Base-by-base conservation (phyloP, 2,797 vertebrate genomes). In the Darevskia mixta region DNA sequence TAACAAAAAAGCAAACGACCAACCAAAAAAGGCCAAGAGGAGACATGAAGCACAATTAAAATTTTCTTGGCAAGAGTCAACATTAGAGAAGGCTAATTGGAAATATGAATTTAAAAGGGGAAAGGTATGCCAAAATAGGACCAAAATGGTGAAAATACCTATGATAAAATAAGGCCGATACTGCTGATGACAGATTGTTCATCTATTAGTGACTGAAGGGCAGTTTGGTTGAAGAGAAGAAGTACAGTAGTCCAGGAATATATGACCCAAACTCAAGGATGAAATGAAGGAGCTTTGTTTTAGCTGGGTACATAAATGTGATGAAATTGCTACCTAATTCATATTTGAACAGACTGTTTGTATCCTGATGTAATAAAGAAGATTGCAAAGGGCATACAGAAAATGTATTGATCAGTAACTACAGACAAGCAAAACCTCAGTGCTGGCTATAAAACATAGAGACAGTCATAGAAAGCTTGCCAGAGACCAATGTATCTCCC, bases 21-120 rank as follows among this genome's bases (percentile, higher is more conserved):
- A 49, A 49, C 45, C 45, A 41, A 49, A 45, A 49, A 49, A 55
- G 49, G 49, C 45, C 20, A 88, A 91, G 81, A 87, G 69, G 15
- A 87, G 86, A 89, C 55, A 64, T 4, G 78, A 86, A 86, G 71
- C 86, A 88, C 49, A 83, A 0, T 58, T 5, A 38, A 32, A 3
- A 8, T 25, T 79, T 41, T 23, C 41, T 80, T 87, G 8, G 27
- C 83, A 80, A 79, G 18, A 87, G 71, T 85, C 64, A 89, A 87
- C n/a, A 20, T 43, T 25, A 17, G 75, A 66, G 75, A 71, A 7
- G 0, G 64, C 29, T 77, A 91, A 72, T 1, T 88, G 49, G 71
- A 90, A 93, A 71, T 55, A 90, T 81, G 45, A 90, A 55, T 11
- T 41, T 17, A 7, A 73, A 45, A 18, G 84, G 89, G 18, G 67